Conservation (phyloP, 2,888 invertebrate species). For the Melanotus villosus region DNA sequence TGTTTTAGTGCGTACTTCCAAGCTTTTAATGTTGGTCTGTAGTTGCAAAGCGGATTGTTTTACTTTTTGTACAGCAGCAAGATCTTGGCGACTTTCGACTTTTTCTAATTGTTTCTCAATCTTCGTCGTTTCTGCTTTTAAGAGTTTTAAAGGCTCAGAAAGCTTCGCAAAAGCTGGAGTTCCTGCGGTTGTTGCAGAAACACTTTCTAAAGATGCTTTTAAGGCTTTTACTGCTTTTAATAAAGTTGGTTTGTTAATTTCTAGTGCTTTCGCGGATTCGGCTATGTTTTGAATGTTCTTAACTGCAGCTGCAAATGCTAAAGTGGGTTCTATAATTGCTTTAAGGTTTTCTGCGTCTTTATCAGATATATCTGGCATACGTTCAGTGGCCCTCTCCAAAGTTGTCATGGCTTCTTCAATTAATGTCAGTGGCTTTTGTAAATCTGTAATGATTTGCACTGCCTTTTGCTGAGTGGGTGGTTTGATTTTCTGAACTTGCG, state of each 20-base stretch:
- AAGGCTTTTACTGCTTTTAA: conserved; percentile 36
- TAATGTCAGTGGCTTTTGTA: conserved; percentile 17
- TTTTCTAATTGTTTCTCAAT: conserved; percentile 19
- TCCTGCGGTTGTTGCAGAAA: conserved; percentile 6
- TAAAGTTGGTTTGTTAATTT: conserved; percentile 30
- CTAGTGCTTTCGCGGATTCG: conserved; percentile 33
- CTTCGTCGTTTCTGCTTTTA: neutral
- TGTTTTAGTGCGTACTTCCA: conserved; percentile 8
- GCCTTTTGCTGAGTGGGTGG: conserved; percentile 12
- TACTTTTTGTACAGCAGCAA: neutral
- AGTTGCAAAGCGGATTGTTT: neutral
- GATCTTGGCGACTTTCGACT: neutral
- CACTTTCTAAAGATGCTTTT: conserved; percentile 6
- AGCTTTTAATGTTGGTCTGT: neutral
- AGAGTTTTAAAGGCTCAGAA: conserved; percentile 4
- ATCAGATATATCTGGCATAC: neutral
- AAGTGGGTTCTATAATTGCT: neutral
- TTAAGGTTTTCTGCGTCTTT: neutral
- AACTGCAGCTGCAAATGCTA: neutral
- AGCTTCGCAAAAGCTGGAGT: neutral
- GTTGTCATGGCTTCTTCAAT: conserved; percentile 15
- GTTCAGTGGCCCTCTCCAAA: neutral
- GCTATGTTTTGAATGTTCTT: neutral
- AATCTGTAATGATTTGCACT: neutral
- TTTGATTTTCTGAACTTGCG: neutral